Conservation (phyloP, 2,797 vertebrate species). For the Malurus leucopterus region DNA sequence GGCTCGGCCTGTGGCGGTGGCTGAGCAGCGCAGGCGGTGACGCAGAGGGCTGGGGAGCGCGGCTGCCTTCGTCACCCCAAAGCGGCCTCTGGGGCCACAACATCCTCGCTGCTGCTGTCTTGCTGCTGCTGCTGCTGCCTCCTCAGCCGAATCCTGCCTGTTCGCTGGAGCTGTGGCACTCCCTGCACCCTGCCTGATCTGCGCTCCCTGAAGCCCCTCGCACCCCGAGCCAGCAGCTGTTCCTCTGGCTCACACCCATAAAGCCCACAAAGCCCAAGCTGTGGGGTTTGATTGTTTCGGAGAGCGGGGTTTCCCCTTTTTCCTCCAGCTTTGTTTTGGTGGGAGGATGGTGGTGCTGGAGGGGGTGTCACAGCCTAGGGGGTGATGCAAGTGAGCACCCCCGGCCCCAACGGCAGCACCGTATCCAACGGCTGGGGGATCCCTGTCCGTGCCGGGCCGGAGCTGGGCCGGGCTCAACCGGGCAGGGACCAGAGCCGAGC, state of each 20-base stretch:
- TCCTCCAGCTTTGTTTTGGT: not conserved
- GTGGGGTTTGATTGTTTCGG: not conserved
- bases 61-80: fast-evolving
- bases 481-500: not conserved
- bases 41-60: not conserved
- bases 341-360: not conserved
- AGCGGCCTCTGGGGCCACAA: not conserved
- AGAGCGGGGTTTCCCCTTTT: fast-evolving
- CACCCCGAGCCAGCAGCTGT: not conserved
- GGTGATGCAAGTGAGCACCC: not conserved
- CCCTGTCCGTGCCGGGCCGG: not conserved
- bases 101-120: not conserved
- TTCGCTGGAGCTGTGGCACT: not conserved
- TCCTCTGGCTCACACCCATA: fast-evolving
- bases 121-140: too few relatives aligned
- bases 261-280: not conserved
- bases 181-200: fast-evolving
- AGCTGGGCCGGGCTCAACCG: not conserved
- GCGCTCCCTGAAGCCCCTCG: not conserved
- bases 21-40: not conserved
- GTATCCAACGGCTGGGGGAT: not conserved
- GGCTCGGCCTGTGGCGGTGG: not conserved
- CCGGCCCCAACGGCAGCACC: not conserved
- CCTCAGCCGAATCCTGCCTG: not conserved
- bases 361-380: not conserved